phyloP scores from a whole-genome alignment of 1,140 invertebrate genomes.

The Scaptomyza montana region DNA sequence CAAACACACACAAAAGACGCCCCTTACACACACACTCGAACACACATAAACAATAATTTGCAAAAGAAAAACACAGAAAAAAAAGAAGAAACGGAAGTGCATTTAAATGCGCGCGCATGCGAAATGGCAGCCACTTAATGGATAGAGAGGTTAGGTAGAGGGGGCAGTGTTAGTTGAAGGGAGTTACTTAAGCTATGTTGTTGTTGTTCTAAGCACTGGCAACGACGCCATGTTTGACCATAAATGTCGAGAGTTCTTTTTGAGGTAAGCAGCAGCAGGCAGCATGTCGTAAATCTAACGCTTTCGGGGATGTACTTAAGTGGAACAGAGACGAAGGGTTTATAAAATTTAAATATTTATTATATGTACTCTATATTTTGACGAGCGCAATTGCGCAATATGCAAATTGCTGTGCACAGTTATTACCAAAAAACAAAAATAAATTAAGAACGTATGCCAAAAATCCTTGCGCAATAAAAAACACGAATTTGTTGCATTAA shows the following conservation, averaged over 20 bases:
- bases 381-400: conserved; percentile 34
- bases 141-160: not conserved
- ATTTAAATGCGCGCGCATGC: conserved; percentile 82
- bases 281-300: conserved; percentile 72
- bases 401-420: conserved; percentile 50
- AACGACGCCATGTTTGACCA: conserved; percentile 64
- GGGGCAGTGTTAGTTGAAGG: not conserved
- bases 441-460: conserved; percentile 1
- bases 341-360: conserved; percentile 73
- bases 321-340: conserved; percentile 18
- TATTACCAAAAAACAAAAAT: conserved; percentile 18
- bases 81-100: conserved; percentile 65
- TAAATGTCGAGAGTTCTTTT: conserved; percentile 51
- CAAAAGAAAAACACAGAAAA: conserved; percentile 36
- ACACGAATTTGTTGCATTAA: conserved; percentile 70
- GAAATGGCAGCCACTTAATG: conserved; percentile 56
- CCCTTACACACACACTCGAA: conserved; percentile 19
- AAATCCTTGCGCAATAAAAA: conserved; percentile 34
- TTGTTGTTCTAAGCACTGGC: conserved; percentile 16
- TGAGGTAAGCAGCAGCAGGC: conserved; percentile 21
- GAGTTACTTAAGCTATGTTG: not conserved
- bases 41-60: conserved; percentile 48
- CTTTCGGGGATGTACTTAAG: conserved; percentile 47
- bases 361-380: conserved; percentile 70
- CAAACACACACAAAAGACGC: conserved; percentile 43